Evolutionary conservation across 2,797 vertebrate genomes (phyloP), one percentile per base, ranked within the genome.

Genomic region (Galaxias olidus): DNA sequence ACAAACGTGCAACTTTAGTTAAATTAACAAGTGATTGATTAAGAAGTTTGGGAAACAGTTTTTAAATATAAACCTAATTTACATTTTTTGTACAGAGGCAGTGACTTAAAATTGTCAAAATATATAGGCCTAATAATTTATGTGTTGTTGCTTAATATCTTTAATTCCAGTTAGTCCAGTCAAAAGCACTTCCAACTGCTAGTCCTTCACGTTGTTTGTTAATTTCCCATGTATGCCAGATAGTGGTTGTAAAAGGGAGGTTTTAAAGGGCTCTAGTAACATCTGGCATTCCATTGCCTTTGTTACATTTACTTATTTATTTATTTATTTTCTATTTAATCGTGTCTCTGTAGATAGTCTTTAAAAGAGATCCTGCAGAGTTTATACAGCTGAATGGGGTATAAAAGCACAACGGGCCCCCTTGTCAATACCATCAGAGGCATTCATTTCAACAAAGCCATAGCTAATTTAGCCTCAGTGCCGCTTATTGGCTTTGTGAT

Each of bases 401-500:
- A 86, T 81, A 76, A 77, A 85, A 79, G 72, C 79, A 81, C 80
- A 80, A 83, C 69, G 30, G 79, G 73, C 61, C 78, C 61, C 72
- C 85, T 86, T 78, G 82, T 88, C 79, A 73, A 64, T 79, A 77
- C 78, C 74, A 84, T 82, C 78, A 85, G 81, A 79, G 77, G 65
- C 76, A 79, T 81, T 88, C 81, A 86, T 87, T 84, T 75, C 69
- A 84, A 87, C 85, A 88, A 90, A 89, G 80, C 79, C 82, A 65
- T 59, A 51, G 79, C 81, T 89, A 87, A 90, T 89, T 88, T 82
- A 77, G 66, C 80, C 64, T 81, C 64, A 68, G 62, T 73, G 67
- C 63, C 71, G 73, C 75, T 84, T 83, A 82, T 88, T 83, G 78
- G 77, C 71, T 82, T 84, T 87, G 78, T 81, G 77, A 84, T 85